Conservation (phyloP, 1,140 invertebrate species). For the Bombus consobrinus region DNA sequence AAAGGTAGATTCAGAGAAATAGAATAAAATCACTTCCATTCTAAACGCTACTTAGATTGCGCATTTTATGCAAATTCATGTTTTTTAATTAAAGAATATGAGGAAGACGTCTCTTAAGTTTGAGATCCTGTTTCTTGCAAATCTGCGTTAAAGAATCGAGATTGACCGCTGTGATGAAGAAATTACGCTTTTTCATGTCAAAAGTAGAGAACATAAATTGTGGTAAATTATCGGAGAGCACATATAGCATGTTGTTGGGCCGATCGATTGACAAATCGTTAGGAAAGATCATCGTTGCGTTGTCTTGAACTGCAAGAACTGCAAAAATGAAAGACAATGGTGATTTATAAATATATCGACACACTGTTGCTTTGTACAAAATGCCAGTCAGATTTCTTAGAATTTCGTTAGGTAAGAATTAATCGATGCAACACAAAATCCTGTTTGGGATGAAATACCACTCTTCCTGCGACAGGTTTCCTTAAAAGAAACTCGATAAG, state of each 20-base stretch:
- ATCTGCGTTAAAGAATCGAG: slow-evolving; percentile 54
- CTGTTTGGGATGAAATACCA: too few species aligned
- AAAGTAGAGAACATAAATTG: slow-evolving; percentile 85
- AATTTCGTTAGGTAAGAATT: slow-evolving; percentile 17
- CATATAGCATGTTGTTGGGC: slow-evolving; percentile 83
- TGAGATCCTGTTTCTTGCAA: slow-evolving; percentile 29
- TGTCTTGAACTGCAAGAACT: slow-evolving; percentile 75
- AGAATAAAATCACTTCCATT: neutral
- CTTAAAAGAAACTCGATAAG: neutral
- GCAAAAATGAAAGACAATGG: slow-evolving; percentile 44
- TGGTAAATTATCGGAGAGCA: slow-evolving; percentile 87
- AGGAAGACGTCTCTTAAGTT: neutral
- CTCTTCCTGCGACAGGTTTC: neutral
- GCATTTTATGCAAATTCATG: neutral
- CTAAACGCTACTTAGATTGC: neutral
- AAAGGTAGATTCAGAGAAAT: neutral
- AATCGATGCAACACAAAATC: neutral
- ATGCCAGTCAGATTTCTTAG: neutral
- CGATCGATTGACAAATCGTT: slow-evolving; percentile 78
- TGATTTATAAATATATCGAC: neutral
- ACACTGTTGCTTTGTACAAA: neutral
- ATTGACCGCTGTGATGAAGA: slow-evolving; percentile 53
- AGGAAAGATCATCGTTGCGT: slow-evolving; percentile 78
- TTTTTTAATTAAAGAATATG: neutral
- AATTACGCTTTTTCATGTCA: slow-evolving; percentile 85